phyloP scores from a whole-genome alignment of 1,140 invertebrate species.

The Atta cephalotes region DNA sequence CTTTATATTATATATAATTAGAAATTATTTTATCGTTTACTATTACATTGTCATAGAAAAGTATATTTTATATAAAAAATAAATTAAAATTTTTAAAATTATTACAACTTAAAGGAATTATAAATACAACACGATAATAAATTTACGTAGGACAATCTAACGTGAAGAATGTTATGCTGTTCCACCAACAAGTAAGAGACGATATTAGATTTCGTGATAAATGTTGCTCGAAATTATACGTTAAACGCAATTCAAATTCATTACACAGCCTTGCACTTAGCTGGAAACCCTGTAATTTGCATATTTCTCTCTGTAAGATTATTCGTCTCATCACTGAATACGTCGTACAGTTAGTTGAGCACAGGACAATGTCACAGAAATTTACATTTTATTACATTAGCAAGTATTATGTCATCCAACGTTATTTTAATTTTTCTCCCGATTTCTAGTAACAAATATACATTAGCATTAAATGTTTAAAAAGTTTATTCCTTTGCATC shows the following conservation, averaged over 20 bases:
- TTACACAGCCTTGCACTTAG: constrained; percentile 43
- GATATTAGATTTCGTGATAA: constrained; percentile 42
- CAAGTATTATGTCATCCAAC: not conserved
- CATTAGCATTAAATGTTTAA: not conserved
- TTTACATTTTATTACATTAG: constrained; percentile 46
- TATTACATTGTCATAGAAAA: not conserved
- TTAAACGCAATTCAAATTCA: constrained; percentile 45
- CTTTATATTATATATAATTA: not conserved
- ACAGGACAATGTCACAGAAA: not conserved
- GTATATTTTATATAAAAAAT: not conserved
- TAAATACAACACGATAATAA: not conserved
- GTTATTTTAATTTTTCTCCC: constrained; percentile 17
- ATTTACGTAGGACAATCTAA: not conserved
- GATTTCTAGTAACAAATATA: not conserved
- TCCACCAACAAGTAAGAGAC: not conserved
- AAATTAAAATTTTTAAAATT: not conserved
- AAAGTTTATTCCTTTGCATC: not conserved
- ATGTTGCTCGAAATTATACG: constrained; percentile 42
- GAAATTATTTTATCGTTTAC: not conserved
- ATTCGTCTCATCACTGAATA: constrained; percentile 50
- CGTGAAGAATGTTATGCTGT: not conserved
- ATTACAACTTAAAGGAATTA: not conserved
- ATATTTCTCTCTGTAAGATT: constrained; percentile 50
- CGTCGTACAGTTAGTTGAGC: constrained; percentile 25
- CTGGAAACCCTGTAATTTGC: constrained; percentile 35